phyloP scores from a whole-genome alignment of 2,113 vertebrate species.

The Leucosticte australis region DNA sequence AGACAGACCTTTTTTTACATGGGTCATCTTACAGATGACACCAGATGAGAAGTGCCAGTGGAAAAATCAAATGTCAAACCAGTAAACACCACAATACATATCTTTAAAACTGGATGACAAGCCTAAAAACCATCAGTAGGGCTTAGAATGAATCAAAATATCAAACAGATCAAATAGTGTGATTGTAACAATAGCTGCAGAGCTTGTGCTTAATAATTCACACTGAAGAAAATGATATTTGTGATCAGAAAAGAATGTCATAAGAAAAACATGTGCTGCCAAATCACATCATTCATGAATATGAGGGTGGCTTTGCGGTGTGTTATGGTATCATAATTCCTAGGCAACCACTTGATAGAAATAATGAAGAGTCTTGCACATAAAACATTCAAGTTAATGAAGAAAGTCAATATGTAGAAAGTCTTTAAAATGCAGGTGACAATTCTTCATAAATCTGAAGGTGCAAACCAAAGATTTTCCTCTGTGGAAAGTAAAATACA shows the following conservation, averaged over 20 bases:
- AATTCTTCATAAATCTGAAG: not conserved
- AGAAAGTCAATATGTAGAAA: not conserved
- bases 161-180: not conserved
- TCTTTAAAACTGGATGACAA: not conserved
- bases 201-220: not conserved
- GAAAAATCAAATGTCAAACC: not conserved
- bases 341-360: not conserved
- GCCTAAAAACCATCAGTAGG: not conserved
- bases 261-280: not conserved
- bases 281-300: not conserved
- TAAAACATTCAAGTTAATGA: not conserved
- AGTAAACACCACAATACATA: not conserved
- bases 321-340: not conserved
- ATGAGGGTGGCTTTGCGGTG: not conserved
- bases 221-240: not conserved
- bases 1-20: not conserved
- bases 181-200: not conserved
- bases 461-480: not conserved
- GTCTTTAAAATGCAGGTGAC: not conserved
- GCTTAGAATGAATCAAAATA: not conserved
- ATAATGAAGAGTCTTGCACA: not conserved
- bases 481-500: not conserved
- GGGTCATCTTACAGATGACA: not conserved
- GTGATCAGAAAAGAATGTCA: not conserved
- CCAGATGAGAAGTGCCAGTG: not conserved